phyloP scores from a whole-genome alignment of 2,888 invertebrate genomes.

The Lasioglossum morio region DNA sequence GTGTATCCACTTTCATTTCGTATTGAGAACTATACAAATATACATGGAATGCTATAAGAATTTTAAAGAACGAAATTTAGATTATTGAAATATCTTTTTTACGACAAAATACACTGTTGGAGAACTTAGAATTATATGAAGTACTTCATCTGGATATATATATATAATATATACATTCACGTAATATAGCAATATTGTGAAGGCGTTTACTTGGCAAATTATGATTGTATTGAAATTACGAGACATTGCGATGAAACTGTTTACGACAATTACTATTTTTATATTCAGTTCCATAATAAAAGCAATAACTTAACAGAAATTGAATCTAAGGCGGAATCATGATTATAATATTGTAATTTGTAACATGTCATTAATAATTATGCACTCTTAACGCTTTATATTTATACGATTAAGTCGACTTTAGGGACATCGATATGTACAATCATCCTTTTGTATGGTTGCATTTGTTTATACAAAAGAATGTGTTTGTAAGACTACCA shows the following conservation, averaged over 20 bases:
- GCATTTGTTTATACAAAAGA: slow-evolving; percentile 14
- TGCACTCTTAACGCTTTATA: slow-evolving; percentile 45
- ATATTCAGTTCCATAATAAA: slow-evolving; percentile 67
- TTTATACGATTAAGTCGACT: slow-evolving; percentile 32
- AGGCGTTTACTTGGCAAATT: slow-evolving; percentile 41
- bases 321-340: slow-evolving; percentile 48
- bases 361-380: slow-evolving; percentile 40
- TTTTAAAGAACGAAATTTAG: slow-evolving; percentile 53
- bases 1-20: slow-evolving; percentile 1
- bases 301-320: slow-evolving; percentile 54
- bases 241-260: slow-evolving; percentile 48
- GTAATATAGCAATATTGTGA: slow-evolving; percentile 46
- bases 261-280: slow-evolving; percentile 69
- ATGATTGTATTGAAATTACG: slow-evolving; percentile 52
- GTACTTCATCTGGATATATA: slow-evolving; percentile 43
- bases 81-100: slow-evolving; percentile 59
- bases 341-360: slow-evolving; percentile 43
- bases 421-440: slow-evolving; percentile 13
- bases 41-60: slow-evolving; percentile 39
- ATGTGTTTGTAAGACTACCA: slow-evolving; percentile 10
- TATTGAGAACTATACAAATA: slow-evolving; percentile 30
- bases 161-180: slow-evolving; percentile 23
- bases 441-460: slow-evolving; percentile 14
- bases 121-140: slow-evolving; percentile 40
- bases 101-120: slow-evolving; percentile 51